phyloP scores from a whole-genome alignment of 2,113 vertebrate species.

The Callorhinus ursinus region DNA sequence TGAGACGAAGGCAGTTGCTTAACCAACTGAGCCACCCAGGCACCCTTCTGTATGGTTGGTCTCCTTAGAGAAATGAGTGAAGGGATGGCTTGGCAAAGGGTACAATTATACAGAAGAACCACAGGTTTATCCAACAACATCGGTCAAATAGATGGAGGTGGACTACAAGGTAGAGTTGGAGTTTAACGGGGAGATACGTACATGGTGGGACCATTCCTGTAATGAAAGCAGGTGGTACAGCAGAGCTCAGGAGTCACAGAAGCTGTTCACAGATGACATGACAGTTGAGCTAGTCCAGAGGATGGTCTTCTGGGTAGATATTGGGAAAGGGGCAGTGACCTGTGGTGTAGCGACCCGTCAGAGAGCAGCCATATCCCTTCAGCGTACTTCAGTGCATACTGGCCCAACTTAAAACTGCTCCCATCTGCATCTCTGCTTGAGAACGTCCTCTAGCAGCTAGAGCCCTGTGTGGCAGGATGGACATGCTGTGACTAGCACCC shows the following conservation, averaged over 20 bases:
- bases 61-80: slow-evolving; percentile 28
- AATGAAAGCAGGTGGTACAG: not conserved
- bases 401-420: not conserved
- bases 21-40: no score
- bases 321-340: not conserved
- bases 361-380: not conserved
- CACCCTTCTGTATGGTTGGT: not conserved
- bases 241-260: not conserved
- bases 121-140: not conserved
- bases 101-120: slow-evolving; percentile 29
- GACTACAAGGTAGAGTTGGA: not conserved
- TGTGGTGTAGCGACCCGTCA: not conserved
- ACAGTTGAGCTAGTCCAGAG: not conserved
- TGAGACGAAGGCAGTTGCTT: no score
- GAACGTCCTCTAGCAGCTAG: not conserved
- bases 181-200: not conserved
- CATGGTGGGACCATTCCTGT: no score
- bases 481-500: not conserved
- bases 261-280: not conserved
- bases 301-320: not conserved
- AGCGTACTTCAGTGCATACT: not conserved
- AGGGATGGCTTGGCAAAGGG: not conserved
- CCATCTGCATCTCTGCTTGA: not conserved
- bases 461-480: not conserved
- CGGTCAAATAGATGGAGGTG: not conserved